These are phyloP conservation scores for Trichonephila inaurata DNA, from an alignment of 1,140 invertebrate genomes.

Conservation along the genomic window DNA sequence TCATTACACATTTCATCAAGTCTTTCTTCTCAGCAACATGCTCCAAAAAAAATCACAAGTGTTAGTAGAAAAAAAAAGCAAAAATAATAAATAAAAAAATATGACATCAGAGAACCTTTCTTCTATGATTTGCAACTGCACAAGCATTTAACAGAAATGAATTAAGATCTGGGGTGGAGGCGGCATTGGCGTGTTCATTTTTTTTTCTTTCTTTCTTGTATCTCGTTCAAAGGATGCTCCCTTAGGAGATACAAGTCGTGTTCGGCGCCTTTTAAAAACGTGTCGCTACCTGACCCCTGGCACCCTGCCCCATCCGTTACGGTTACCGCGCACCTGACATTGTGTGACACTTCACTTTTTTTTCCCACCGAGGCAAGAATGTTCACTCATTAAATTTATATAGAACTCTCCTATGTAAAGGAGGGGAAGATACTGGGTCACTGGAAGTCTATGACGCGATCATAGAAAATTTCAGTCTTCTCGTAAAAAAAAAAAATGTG, in stretches of 20 bases:
- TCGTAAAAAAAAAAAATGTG: background rate
- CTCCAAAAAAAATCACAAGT: background rate
- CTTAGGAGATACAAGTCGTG: slow-evolving; percentile 35
- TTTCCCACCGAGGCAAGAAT: slow-evolving; percentile 28
- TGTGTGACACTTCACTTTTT: slow-evolving; percentile 39
- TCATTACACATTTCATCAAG: too few species aligned
- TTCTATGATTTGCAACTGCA: slow-evolving; percentile 2
- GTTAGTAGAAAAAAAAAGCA: background rate
- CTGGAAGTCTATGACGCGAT: background rate
- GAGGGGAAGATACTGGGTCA: background rate
- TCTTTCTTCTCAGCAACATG: too few species aligned
- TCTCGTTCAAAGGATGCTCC: slow-evolving; percentile 45
- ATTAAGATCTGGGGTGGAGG: background rate
- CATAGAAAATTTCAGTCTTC: background rate
- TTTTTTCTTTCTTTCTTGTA: background rate
- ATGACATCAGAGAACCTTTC: slow-evolving; percentile 5
- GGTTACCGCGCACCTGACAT: slow-evolving; percentile 50
- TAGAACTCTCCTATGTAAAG: slow-evolving; percentile 7
- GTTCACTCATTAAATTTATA: slow-evolving; percentile 66
- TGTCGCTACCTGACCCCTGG: slow-evolving; percentile 41
- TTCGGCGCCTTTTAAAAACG: slow-evolving; percentile 60
- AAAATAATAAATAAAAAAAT: background rate
- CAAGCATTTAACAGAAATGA: slow-evolving; percentile 23
- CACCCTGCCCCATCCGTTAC: slow-evolving; percentile 37
- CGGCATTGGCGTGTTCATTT: background rate